Percentiles rank a stretch among this genome's conserved stretches.
Evolutionary conservation across 2,113 vertebrate genomes (phyloP).

Genomic region (Corythornis cristatus): DNA sequence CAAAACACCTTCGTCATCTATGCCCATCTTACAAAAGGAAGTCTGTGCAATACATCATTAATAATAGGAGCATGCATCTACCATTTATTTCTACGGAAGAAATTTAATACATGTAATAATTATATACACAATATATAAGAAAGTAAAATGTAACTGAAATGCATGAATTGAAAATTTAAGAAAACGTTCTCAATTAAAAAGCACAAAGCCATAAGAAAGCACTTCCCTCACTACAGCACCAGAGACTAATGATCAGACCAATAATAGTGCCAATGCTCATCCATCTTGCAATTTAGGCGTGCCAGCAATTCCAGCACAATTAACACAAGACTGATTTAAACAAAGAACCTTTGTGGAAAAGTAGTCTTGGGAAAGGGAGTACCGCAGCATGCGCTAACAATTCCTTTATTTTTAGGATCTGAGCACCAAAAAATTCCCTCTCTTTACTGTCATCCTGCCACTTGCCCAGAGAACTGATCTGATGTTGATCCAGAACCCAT

Average conservation of each 20-base stretch:
- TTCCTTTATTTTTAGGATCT: not conserved
- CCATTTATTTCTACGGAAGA: not conserved
- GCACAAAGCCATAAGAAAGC: not conserved
- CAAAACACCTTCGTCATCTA: not conserved
- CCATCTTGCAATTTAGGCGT: not conserved
- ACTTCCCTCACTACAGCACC: not conserved
- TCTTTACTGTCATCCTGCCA: not conserved
- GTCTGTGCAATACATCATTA: not conserved
- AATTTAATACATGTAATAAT: not conserved
- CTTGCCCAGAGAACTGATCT: not conserved
- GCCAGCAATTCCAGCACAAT: not conserved
- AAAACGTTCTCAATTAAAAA: not conserved
- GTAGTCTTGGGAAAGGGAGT: not conserved
- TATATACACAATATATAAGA: not conserved
- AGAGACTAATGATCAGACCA: not conserved
- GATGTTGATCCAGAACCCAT: not conserved
- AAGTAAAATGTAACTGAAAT: not conserved
- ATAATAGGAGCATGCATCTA: not conserved
- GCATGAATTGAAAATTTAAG: not conserved
- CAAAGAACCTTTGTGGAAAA: not conserved
- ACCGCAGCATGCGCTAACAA: not conserved
- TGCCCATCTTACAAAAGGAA: not conserved
- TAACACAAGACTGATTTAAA: not conserved
- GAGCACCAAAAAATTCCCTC: not conserved
- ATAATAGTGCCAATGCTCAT: not conserved